A percentile compares a stretch with the other conserved stretches of the same genome.
These are phyloP conservation scores for Anableps anableps DNA, from an alignment of 2,797 vertebrate species.

Conservation along the genomic window DNA sequence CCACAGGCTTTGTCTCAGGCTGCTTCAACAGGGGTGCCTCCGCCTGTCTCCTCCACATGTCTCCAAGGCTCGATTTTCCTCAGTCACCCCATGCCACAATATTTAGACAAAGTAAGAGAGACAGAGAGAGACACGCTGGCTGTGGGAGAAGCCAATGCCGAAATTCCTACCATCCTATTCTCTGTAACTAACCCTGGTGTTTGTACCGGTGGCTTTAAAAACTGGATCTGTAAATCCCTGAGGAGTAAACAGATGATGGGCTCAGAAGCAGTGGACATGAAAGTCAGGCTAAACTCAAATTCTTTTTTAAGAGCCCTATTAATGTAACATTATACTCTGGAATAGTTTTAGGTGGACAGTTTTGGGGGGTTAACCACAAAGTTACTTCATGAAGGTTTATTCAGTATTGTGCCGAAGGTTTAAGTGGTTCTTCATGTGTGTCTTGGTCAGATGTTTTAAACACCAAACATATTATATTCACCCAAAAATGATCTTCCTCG, in stretches of 20 bases:
- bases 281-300: conserved; percentile 1
- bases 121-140: conserved; percentile 48
- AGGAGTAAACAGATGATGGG: conserved; percentile 40
- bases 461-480: background rate
- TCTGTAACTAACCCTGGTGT: conserved; percentile 40
- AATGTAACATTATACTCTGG: conserved; percentile 20
- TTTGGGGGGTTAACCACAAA: background rate
- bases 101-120: conserved; percentile 57
- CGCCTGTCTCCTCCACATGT: conserved; percentile 48
- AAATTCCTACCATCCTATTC: conserved; percentile 33
- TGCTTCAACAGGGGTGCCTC: conserved; percentile 33
- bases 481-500: background rate
- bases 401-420: background rate
- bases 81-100: conserved; percentile 47
- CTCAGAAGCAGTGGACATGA: conserved; percentile 22
- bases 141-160: conserved; percentile 31
- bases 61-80: conserved; percentile 36
- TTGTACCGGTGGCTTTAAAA: conserved; percentile 49
- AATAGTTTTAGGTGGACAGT: background rate
- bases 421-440: background rate
- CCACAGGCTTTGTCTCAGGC: conserved; percentile 58
- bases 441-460: conserved; percentile 9
- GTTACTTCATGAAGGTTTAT: conserved; percentile 4
- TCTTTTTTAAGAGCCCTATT: background rate
- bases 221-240: conserved; percentile 29